These are phyloP conservation scores for Paramuricea clavata DNA, from an alignment of 92 coral and sea anemone genomes.

Conservation along the genomic window DNA sequence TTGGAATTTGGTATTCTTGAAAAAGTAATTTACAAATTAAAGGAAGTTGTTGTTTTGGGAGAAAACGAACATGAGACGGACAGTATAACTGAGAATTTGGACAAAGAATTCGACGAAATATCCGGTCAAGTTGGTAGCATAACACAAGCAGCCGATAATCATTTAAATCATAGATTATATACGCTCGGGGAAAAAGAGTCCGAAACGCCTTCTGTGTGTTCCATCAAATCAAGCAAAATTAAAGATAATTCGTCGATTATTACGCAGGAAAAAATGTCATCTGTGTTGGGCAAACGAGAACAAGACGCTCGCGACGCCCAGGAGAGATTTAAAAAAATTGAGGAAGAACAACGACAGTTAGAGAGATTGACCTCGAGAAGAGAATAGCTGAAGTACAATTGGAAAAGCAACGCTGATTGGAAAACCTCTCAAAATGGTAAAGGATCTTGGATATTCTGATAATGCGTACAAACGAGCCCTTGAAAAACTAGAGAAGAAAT, in stretches of 20 bases:
- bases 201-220: not conserved
- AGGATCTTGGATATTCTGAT: conserved; percentile 3
- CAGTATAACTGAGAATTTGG: conserved; percentile 8
- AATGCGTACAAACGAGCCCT: conserved; percentile 28
- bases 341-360: not conserved
- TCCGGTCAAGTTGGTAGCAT: not conserved
- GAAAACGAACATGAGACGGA: too few species aligned
- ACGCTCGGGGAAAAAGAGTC: not conserved
- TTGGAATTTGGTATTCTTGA: conserved; percentile 20
- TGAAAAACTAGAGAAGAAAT: conserved; percentile 26
- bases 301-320: conserved; percentile 1
- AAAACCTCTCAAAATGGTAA: conserved; percentile 16
- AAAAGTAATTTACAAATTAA: conserved; percentile 2
- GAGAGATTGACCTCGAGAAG: conserved; percentile 13
- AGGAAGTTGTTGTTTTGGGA: conserved; percentile 1
- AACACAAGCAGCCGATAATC: not conserved
- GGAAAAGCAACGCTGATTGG: conserved; percentile 23
- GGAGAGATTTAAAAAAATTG: conserved; percentile 1
- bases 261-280: not conserved
- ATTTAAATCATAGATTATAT: not conserved
- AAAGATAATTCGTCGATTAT: not conserved
- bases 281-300: not conserved
- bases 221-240: not conserved
- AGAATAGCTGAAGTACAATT: not conserved
- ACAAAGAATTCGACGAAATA: conserved; percentile 34